These are phyloP conservation scores for Abrostola tripartita DNA, from an alignment of 2,888 invertebrate species.

Conservation along the genomic window DNA sequence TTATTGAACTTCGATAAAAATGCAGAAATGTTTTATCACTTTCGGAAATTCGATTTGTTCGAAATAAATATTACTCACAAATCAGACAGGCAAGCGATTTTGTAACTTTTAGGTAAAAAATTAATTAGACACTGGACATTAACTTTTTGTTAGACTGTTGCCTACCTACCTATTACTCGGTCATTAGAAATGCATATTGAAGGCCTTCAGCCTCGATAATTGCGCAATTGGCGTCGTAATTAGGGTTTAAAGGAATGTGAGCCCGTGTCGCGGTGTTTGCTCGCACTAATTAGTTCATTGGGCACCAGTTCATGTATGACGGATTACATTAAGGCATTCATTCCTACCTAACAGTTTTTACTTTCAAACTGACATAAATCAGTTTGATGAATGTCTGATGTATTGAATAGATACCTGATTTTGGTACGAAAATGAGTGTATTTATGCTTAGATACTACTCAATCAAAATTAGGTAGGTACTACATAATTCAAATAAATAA, in stretches of 20 bases:
- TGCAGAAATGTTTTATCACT: too few relatives aligned
- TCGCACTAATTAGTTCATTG: conserved; percentile 32
- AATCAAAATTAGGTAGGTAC: too few relatives aligned
- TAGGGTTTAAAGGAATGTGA: conserved; percentile 24
- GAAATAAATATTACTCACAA: too few relatives aligned
- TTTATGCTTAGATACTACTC: too few relatives aligned
- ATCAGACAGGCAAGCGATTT: too few relatives aligned
- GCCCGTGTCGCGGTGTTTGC: conserved; percentile 21
- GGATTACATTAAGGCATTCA: conserved; percentile 18
- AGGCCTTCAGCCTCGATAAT: conserved; percentile 14
- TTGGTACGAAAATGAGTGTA: too few relatives aligned
- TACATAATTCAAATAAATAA: too few relatives aligned
- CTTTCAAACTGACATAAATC: neutral
- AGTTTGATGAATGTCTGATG: neutral
- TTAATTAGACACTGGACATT: too few relatives aligned
- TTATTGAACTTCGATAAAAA: too few relatives aligned
- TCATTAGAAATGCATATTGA: conserved; percentile 14
- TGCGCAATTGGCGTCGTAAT: conserved; percentile 24
- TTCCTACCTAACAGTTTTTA: conserved; percentile 10
- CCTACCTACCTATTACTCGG: neutral
- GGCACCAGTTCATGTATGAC: conserved; percentile 30
- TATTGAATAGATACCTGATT: neutral
- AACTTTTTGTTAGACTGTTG: too few relatives aligned
- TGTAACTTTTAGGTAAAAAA: too few relatives aligned
- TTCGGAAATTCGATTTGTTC: too few relatives aligned